These are phyloP conservation scores for Zalophus californianus DNA, from an alignment of 2,797 vertebrate species.

Conservation along the genomic window DNA sequence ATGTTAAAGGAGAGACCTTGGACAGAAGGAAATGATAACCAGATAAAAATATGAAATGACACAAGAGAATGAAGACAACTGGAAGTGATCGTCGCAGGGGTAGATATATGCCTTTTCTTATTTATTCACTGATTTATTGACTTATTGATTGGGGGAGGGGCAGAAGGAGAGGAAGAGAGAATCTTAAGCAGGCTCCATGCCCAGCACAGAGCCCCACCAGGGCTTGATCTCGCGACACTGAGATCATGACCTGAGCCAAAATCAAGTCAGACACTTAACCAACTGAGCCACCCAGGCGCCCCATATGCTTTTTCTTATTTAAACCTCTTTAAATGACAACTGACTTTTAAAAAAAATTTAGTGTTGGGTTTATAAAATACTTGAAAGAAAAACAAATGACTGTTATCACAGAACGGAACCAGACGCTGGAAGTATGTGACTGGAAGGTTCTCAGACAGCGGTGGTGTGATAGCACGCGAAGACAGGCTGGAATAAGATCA, in stretches of 20 bases:
- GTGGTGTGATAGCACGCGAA: rapidly evolving
- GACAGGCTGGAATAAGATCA: rapidly evolving
- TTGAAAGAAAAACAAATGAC: background rate
- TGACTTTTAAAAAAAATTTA: background rate
- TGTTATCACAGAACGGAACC: rapidly evolving
- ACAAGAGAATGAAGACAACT: background rate
- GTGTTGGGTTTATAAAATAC: background rate
- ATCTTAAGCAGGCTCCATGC: background rate
- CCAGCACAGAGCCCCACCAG: background rate
- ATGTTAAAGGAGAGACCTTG: background rate
- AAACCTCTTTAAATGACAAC: background rate
- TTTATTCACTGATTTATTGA: background rate
- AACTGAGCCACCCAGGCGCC: background rate
- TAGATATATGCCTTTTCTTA: background rate
- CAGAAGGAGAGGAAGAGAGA: background rate
- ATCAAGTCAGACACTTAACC: background rate
- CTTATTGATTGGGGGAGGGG: too few relatives aligned
- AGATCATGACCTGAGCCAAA: background rate
- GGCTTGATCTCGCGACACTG: background rate
- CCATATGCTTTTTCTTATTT: background rate
- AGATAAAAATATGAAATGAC: background rate
- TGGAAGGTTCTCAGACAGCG: background rate
- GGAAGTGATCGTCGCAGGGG: background rate
- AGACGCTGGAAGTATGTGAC: rapidly evolving
- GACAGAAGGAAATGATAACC: background rate